Base-by-base conservation (phyloP, 2,888 invertebrate species). In the Isotomurus palustris region DNA sequence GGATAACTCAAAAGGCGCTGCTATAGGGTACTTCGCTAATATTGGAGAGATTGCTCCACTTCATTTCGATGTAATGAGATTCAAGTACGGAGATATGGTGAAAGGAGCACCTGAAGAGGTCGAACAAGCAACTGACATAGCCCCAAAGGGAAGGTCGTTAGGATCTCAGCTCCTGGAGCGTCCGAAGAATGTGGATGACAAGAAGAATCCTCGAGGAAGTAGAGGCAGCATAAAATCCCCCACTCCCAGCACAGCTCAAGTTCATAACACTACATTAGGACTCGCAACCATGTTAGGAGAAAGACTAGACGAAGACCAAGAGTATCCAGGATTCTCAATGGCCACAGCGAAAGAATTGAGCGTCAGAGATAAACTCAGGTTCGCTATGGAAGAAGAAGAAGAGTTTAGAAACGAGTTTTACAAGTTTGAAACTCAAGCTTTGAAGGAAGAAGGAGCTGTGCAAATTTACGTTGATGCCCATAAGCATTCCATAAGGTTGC, bases 41-140 rank as follows among this genome's bases (percentile, higher is more conserved):
- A 51, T 60, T 12, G 60, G 60, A 2, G 51, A 50, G 35, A 35
- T 60, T 29, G 60, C 60, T 24, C 60, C 60, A 2, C 21, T 50
- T n/a, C 49, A 60, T 41, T 60, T 55, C 25, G 60, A 60, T 28
- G 60, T 60, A 14, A 60, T 60, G 60, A 53, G 60, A 10, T 48
- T 25, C 28, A 21, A 55, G 45, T 60, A 60, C 28, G 60, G 60
- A 1, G 57, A 60, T 10, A 51, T 53, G 14, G 60, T 60, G 1
- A 57, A 57, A 32, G 50, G 53, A 19, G 60, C 60, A 8, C 45
- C 49, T 5, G 49, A 49, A 19, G 56, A 56, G 10, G 17, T 19
- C 24, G 5, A 38, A 4, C 19, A 38, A 5, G 19, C 17, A 17
- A 14, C 38, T 8, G 38, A 38, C 5, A 8, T 38, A 8, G 38